Evolutionary conservation across 2,888 invertebrate genomes (phyloP), one percentile per base, ranked within the genome.

Genomic region (Oeneis ivallda): DNA sequence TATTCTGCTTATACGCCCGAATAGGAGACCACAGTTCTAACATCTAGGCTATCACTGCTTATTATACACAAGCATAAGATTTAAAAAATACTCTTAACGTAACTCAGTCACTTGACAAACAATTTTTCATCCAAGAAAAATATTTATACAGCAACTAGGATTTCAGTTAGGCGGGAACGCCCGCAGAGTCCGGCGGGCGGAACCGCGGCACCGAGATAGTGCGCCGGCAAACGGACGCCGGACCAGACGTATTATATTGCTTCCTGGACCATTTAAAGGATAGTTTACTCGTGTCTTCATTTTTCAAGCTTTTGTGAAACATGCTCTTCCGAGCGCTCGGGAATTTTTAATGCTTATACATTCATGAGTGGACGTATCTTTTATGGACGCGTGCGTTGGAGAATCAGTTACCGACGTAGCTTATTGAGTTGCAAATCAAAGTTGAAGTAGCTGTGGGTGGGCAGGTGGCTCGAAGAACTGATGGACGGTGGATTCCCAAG

Each of bases 231-330:
- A 62, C 66, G 66, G 69, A 69, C 67, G 65, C 68, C 70, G 64
- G 63, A 62, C 67, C 59, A 50, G 62, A 67, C 69, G 26, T 66
- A 71, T 73, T 71, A 71, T 68, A 66, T 70, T 70, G 66, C 65
- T 71, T 74, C 71, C 71, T 70, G 70, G 64, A 70, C 70, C 68
- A 74, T 72, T 72, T 73, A 73, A 69, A 74, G 70, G 70, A 67
- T 69, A 74, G 70, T 74, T 74, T 72, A 70, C 65, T 58, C 59
- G 56, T 64, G 66, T 71, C 66, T 62, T 70, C 69, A 71, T 71
- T 68, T 71, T 71, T 70, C 71, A 70, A 65, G 66, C 68, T 63
- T 71, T 70, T 69, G 70, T 71, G 68, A 67, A 70, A 70, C 67
- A 72, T 66, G 64, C 70, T 74, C 63, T 56, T 47, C 47, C 13